Conservation (phyloP, 37 sponge, comb jelly and placozoan species). For the Crambe crambe region DNA sequence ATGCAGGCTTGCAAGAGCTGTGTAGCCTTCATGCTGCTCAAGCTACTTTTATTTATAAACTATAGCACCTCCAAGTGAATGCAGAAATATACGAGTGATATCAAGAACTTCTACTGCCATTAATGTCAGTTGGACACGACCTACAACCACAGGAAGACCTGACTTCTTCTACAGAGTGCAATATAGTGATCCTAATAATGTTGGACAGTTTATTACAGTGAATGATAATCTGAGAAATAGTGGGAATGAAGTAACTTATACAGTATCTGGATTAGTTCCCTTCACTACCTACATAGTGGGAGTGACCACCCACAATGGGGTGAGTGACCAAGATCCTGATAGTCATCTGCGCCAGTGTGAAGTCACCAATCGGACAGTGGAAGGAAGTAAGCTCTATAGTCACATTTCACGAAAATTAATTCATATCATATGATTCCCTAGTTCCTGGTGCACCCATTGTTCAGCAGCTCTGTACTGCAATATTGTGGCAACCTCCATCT, state of each 20-base stretch:
- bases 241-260: neutral
- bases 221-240: neutral
- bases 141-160: neutral
- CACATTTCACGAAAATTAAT: too few relatives aligned
- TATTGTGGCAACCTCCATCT: conserved; percentile 49
- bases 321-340: conserved; percentile 19
- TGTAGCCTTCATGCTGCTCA: too few relatives aligned
- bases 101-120: neutral
- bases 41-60: too few relatives aligned
- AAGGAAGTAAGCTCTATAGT: neutral
- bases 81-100: neutral
- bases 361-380: neutral
- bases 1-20: too few relatives aligned
- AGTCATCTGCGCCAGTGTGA: neutral
- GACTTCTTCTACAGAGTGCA: conserved; percentile 21
- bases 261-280: neutral
- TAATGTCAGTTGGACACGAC: neutral
- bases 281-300: conserved; percentile 3
- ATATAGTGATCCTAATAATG: conserved; percentile 6
- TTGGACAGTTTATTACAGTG: neutral
- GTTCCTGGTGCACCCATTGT: neutral
- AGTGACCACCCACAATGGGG: conserved; percentile 22
- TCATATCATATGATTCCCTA: neutral
- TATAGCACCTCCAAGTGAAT: conserved; percentile 10
- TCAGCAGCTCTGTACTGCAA: conserved; percentile 1